Percentiles rank a stretch among this genome's conserved stretches.
Evolutionary conservation across 2,113 vertebrate genomes (phyloP).

Genomic region (Clarias magur): DNA sequence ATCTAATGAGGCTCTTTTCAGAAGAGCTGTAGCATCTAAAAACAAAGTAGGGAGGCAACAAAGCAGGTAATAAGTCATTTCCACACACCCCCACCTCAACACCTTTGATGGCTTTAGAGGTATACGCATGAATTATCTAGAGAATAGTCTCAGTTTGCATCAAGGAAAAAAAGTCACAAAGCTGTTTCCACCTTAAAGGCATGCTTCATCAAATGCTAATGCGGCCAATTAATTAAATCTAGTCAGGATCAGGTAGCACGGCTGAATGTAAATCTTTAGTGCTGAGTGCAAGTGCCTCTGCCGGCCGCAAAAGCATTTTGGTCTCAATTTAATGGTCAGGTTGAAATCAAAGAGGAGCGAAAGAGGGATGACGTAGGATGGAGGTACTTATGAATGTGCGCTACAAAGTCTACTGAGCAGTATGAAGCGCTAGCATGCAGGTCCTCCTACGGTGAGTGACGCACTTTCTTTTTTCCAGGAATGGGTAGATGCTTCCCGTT

Average conservation of each 20-base stretch:
- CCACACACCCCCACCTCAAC: neutral
- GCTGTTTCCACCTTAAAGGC: slow-evolving; percentile 30
- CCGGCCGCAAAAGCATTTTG: slow-evolving; percentile 2
- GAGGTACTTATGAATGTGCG: slow-evolving; percentile 5
- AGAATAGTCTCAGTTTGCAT: slow-evolving; percentile 14
- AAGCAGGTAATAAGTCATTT: slow-evolving; percentile 32
- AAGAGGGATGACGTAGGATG: neutral
- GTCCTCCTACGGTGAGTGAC: slow-evolving; percentile 37
- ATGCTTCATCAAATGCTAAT: slow-evolving; percentile 15
- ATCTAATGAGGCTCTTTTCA: slow-evolving; percentile 37
- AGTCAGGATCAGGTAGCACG: neutral
- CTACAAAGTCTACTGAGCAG: neutral
- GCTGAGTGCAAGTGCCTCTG: neutral
- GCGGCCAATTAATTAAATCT: neutral
- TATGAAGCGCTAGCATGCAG: slow-evolving; percentile 8
- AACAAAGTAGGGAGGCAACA: slow-evolving; percentile 34
- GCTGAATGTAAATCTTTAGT: neutral
- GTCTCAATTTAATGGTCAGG: neutral
- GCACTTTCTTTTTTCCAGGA: slow-evolving; percentile 37
- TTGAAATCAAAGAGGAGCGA: neutral
- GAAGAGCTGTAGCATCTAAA: slow-evolving; percentile 24
- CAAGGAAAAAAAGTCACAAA: slow-evolving; percentile 23
- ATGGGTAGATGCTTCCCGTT: slow-evolving; percentile 31
- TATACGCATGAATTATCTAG: neutral
- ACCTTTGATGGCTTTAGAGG: slow-evolving; percentile 4